Conservation (phyloP, 2,888 invertebrate genomes). For the Lamellibrachia satsuma region DNA sequence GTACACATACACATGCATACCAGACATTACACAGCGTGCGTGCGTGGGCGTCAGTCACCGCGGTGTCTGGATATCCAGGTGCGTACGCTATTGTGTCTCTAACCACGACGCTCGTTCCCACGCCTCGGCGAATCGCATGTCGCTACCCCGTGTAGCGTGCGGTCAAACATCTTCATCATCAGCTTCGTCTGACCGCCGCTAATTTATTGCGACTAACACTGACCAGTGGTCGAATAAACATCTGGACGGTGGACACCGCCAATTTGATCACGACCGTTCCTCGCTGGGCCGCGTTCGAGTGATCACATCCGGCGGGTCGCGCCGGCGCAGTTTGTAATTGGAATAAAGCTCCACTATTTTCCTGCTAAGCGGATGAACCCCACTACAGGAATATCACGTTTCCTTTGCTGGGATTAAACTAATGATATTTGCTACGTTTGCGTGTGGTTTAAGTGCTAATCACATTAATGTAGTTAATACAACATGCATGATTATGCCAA, state of each 20-base stretch:
- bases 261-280: not conserved
- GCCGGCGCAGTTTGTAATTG: not conserved
- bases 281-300: not conserved
- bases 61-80: not conserved
- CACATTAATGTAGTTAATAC: not conserved
- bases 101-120: not conserved
- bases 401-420: not conserved
- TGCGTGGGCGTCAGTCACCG: not conserved
- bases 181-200: not conserved
- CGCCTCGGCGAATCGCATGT: not conserved
- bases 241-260: not conserved
- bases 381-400: not conserved
- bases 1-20: not conserved
- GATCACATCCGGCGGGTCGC: not conserved
- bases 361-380: not conserved
- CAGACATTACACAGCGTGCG: not conserved
- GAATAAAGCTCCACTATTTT: not conserved
- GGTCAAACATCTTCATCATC: not conserved
- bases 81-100: not conserved
- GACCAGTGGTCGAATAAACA: not conserved
- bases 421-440: not conserved
- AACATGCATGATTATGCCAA: not conserved
- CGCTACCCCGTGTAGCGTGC: not conserved
- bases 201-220: constrained; percentile 6
- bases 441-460: not conserved